These are phyloP conservation scores for Tachina grossa DNA, from an alignment of 2,888 invertebrate genomes.

Conservation along the genomic window DNA sequence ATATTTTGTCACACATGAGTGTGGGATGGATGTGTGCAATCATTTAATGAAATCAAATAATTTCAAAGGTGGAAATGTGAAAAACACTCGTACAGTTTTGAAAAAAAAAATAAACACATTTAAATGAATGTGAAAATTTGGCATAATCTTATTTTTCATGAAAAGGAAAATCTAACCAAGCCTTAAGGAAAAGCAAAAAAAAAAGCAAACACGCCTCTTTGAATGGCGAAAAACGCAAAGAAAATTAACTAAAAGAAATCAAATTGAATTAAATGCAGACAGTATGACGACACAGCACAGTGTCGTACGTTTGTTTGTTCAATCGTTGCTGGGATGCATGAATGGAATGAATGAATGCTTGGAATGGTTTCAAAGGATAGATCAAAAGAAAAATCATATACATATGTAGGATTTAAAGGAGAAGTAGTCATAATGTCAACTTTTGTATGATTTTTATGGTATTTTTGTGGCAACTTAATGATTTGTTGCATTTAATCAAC, in stretches of 20 bases:
- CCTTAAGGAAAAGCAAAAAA: conserved; percentile 37
- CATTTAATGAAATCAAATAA: conserved; percentile 64
- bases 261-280: conserved; percentile 63
- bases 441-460: conserved; percentile 35
- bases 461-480: conserved; percentile 49
- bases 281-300: conserved; percentile 63
- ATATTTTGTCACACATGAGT: conserved; percentile 44
- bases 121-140: conserved; percentile 52
- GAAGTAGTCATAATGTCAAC: conserved; percentile 31
- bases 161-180: conserved; percentile 53
- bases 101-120: conserved; percentile 14
- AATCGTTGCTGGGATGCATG: background rate
- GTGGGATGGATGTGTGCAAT: conserved; percentile 45
- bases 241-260: conserved; percentile 40
- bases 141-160: conserved; percentile 12
- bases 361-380: conserved; percentile 50
- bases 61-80: conserved; percentile 26
- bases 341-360: conserved; percentile 29
- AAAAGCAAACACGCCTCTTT: conserved; percentile 34
- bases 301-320: background rate
- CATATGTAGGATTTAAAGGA: conserved; percentile 49
- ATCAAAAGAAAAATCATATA: conserved; percentile 58
- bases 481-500: conserved; percentile 58
- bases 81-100: background rate
- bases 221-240: conserved; percentile 13